Evolutionary conservation across 2,888 invertebrate species (phyloP), one percentile per base, ranked within the genome.

Genomic region (Isotomurus palustris): DNA sequence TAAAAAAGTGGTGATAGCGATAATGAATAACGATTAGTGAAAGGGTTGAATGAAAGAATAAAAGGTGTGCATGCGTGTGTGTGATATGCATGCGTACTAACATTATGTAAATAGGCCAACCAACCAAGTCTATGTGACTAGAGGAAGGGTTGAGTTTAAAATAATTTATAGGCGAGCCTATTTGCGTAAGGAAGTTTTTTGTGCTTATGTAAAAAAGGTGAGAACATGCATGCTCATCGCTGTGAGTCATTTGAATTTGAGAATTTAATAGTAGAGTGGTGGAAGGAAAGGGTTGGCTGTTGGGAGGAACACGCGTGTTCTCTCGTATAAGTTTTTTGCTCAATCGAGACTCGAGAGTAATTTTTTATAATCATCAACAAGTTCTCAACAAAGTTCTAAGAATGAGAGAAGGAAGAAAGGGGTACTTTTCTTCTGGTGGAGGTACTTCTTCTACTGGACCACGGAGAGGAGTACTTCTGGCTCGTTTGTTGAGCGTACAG

Each of bases 101-200:
- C 21, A 12, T 8, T 43, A 43, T 43, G 43, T 43, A 43, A 43
- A 43, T 43, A 12, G 5, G 6, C n/a, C 6, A 40, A 14, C n/a
- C n/a, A n/a, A 40, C 6, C 40, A 10, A 40, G 14, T 43, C 22
- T 6, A 43, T 21, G 4, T 28, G 32, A 35, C 21, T 49, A 17
- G 28, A 45, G 51, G 29, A 58, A 58, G 58, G 58, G 58, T 54
- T 58, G 49, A 51, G 45, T 29, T 49, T 49, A 21, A 32, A 49
- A 49, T 35, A n/a, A n/a, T 22, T 43, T 43, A 17, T 43, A 43
- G 43, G 21, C 10, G 17, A 27, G 47, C 56, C 51, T 56, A 55
- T 58, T 58, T 64, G 56, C 54, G 53, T 62, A 60, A 65, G 27
- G 50, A 49, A 45, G 27, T 35, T 60, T 56, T 57, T 62, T 55